Evolutionary conservation across 2,888 invertebrate genomes (phyloP), one percentile per base, ranked within the genome.

Genomic region (Eubasilissa splendida): DNA sequence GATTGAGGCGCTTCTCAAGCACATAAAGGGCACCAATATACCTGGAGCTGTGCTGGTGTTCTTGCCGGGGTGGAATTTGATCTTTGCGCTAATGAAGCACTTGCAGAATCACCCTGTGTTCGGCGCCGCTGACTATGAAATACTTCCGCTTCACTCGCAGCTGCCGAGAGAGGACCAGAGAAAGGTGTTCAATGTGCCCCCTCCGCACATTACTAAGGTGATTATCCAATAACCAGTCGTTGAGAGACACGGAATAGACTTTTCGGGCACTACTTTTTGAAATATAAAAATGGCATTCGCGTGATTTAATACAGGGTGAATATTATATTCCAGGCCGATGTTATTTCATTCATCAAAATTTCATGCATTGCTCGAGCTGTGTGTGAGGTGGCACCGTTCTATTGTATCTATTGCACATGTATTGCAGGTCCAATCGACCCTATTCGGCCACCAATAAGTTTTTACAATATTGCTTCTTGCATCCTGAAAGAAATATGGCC

Each of bases 81-180:
- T 99, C 85, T 97, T 97, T 88, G 95, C 96, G 0, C 90, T 99
- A 75, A 94, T 97, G 94, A 95, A 95, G 86, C 95, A 94, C 86
- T 90, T 99, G 54, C 94, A 95, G 85, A 92, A 93, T 80, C 95
- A 96, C 86, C 92, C 93, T 0, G 86, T 83, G 33, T 96, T 96
- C 87, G 94, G 96, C 84, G 89, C 91, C 85, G 83, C 90, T 0
- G 89, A 91, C 52, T 99, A 95, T 86, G 88, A 93, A 3, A 94
- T 99, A 77, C 90, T 99, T 83, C 99, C 99, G 0, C 91, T 99
- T n/a, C 99, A 99, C 88, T 99, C 99, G 2, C 99, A 99, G 89
- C 93, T 99, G 84, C 98, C 99, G 0, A 91, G 98, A 66, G 97
- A 97, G 84, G 99, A 99, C 86, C 99, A 99, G 88, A 94, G 95